Evolutionary conservation across 1,140 invertebrate genomes (phyloP), one percentile per base, ranked within the genome.

Genomic region (Hylyphantes graminicola): DNA sequence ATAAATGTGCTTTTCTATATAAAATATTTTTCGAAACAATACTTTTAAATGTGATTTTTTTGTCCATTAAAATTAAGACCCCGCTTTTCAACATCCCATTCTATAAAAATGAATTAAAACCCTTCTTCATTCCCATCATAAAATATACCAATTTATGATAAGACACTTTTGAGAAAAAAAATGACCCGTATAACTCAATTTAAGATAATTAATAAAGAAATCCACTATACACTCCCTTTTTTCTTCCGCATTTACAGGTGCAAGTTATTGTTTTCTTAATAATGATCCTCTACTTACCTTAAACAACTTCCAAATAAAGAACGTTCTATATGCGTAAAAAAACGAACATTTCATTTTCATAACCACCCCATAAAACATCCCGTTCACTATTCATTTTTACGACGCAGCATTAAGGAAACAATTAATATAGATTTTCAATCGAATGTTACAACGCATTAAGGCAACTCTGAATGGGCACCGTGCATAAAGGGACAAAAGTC

Each of bases 361-460:
- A 35, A 35, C 35, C 35, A 35, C 35, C 13, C 68, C 17, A 74
- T 74, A 57, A 74, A 74, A 74, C 54, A 74, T 55, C 35, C 35
- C 35, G 35, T 35, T 35, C 57, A 53, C 72, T 35, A 74, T 74
- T 74, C 72, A 74, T 51, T 57, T 74, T 74, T 74, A 74, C 53
- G 21, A 21, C 61, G 35, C 48, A 55, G 10, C 76, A 78, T 78
- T 78, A 78, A 78, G 63, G 76, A 65, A 78, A 78, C 50, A 78
- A 78, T 78, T 78, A 78, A 65, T 67, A 67, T 21, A 17, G 64
- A 78, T 67, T 67, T 63, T 67, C 76, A 78, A 78, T 78, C 54
- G 61, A 61, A 67, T 51, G 67, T 78, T 65, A 67, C 17, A 54
- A 35, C 74, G 63, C 64, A 78, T 78, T 55, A 78, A 78, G 64